Conservation (phyloP, 2,888 invertebrate genomes). For the Cheiracanthium punctorium region DNA sequence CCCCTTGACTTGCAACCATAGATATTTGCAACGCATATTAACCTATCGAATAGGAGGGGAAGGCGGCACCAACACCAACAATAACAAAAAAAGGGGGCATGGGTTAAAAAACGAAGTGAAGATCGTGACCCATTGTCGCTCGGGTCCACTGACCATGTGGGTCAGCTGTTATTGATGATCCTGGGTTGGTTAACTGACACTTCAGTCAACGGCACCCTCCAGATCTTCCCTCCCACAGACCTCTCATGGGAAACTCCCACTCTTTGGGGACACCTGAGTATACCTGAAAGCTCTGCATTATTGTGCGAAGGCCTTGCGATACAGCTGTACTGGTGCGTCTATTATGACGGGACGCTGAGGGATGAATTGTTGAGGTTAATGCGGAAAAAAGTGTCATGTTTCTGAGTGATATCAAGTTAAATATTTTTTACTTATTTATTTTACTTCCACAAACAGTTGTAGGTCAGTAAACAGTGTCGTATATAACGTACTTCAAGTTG, state of each 20-base stretch:
- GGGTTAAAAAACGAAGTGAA: slow-evolving; percentile 30
- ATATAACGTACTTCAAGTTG: too few species aligned
- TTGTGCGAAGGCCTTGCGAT: neutral
- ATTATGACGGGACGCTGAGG: neutral
- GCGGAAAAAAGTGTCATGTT: neutral
- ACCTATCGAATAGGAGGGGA: slow-evolving; percentile 6
- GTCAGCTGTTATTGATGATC: slow-evolving; percentile 59
- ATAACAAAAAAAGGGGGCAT: neutral
- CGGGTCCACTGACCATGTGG: slow-evolving; percentile 26
- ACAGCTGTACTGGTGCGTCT: neutral
- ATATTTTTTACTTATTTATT: too few species aligned
- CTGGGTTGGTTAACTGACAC: slow-evolving; percentile 5
- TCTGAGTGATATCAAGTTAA: neutral
- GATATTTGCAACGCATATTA: neutral
- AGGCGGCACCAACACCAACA: too few species aligned
- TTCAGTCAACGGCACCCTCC: slow-evolving; percentile 36
- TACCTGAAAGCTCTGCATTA: slow-evolving; percentile 3
- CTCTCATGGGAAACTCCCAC: slow-evolving; percentile 47
- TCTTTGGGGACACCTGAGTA: slow-evolving; percentile 59
- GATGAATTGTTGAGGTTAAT: slow-evolving; percentile 2
- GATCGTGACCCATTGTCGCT: slow-evolving; percentile 59
- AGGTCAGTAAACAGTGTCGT: too few species aligned
- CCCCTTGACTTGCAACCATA: neutral
- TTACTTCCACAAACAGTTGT: too few species aligned
- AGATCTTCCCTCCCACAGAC: slow-evolving; percentile 18